Conservation (phyloP, 2,888 invertebrate genomes). For the Anagyrus pseudococci region DNA sequence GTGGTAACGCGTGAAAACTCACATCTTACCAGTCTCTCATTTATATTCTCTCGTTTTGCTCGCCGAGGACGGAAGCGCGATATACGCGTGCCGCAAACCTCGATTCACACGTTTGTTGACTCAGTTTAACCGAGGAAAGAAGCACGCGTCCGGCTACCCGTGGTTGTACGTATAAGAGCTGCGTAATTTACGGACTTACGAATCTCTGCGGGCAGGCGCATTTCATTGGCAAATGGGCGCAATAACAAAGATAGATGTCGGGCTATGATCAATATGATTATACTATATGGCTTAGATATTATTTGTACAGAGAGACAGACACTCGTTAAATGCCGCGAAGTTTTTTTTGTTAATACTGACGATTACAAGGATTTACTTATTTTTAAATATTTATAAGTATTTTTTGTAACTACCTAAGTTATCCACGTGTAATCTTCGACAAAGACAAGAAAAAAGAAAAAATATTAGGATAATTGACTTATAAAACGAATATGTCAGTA, state of each 20-base stretch:
- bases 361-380: not conserved
- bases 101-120: not conserved
- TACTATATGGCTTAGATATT: too few relatives aligned
- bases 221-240: too few relatives aligned
- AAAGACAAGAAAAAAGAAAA: too few relatives aligned
- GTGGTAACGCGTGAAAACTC: not conserved
- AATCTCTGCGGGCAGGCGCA: too few relatives aligned
- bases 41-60: constrained; percentile 4
- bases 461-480: too few relatives aligned
- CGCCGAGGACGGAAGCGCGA: constrained; percentile 26
- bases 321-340: constrained; percentile 21
- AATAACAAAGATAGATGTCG: too few relatives aligned
- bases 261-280: constrained; percentile 19
- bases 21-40: not conserved
- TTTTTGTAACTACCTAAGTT: not conserved
- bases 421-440: too few relatives aligned
- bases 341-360: constrained; percentile 22
- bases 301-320: constrained; percentile 28
- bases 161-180: too few relatives aligned
- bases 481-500: too few relatives aligned
- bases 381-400: constrained; percentile 4
- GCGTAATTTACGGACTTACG: too few relatives aligned
- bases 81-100: not conserved
- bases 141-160: too few relatives aligned
- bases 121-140: too few relatives aligned